phyloP scores from a whole-genome alignment of 2,888 invertebrate genomes.

The Gibbula magus region DNA sequence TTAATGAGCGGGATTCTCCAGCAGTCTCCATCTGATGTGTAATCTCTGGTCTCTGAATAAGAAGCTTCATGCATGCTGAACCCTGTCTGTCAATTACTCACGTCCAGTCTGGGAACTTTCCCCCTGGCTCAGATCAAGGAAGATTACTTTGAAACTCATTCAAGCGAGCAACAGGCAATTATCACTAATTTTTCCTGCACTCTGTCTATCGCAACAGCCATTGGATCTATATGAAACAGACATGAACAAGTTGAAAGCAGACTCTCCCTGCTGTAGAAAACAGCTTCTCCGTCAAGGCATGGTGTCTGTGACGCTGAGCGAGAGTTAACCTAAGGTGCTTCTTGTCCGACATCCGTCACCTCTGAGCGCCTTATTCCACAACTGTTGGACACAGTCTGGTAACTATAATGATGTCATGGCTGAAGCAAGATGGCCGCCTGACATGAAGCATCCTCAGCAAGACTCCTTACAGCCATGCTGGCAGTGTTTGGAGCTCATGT shows the following conservation, averaged over 20 bases:
- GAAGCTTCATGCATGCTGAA: neutral
- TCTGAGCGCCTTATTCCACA: too few relatives aligned
- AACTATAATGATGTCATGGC: too few relatives aligned
- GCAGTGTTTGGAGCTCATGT: neutral
- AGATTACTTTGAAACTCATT: neutral
- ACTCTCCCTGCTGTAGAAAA: neutral
- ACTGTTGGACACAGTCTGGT: too few relatives aligned
- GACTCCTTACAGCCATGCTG: neutral
- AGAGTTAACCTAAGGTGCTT: too few relatives aligned
- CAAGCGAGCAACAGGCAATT: constrained; percentile 8
- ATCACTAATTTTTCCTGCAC: neutral
- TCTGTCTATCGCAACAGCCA: neutral
- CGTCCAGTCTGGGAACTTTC: neutral
- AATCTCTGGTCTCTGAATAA: neutral
- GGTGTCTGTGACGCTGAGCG: too few relatives aligned
- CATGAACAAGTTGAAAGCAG: neutral
- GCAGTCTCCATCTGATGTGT: neutral
- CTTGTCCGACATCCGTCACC: too few relatives aligned
- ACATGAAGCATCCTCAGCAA: neutral
- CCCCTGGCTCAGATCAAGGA: neutral
- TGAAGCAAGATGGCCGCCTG: neutral
- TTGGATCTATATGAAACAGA: neutral
- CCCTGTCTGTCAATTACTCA: neutral
- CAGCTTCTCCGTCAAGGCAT: neutral
- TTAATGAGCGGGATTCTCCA: neutral